Base-by-base conservation (phyloP, 1,140 invertebrate species). In the Drosophila bocki region DNA sequence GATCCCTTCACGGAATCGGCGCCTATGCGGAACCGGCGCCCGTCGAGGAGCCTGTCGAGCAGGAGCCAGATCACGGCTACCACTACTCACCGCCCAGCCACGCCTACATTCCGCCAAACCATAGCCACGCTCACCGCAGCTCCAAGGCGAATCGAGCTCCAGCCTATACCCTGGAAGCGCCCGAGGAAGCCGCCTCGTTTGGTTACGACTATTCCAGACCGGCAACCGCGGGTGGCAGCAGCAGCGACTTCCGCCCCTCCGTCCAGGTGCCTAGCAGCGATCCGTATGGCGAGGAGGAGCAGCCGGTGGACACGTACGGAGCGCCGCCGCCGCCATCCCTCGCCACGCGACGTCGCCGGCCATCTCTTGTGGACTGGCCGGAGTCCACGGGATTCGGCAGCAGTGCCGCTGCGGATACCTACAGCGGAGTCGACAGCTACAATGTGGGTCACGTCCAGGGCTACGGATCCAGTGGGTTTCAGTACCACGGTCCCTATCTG, bases 391-490 rank as follows among this genome's bases (percentile, higher is more conserved):
- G 59, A 0, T 80, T 60, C 17, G 77, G 63, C 8, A 37, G 63
- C 6, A 39, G 61, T 7, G 35, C 35, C 13, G 64, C 71, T 0
- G 19, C 76, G 9, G 82, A 91, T 11, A 90, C 82, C 4, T 91
- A 86, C 22, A 78, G 26, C 33, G 78, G 83, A 8, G 44, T 77
- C 42, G 85, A 91, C 50, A 92, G 90, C 63, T 91, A 92, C 50
- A 84, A 82, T 42, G 86, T 75, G 1, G 83, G 75, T 0, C 83
- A 91, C 22, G 80, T 84, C 0, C 91, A 90, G 56, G 78, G 80
- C 32, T 37, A 84, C 6, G 85, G 74, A 1, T 71, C 60, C 56
- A 54, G 62, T 22, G 70, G 79, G 4, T 88, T 82, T 44, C 78
- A 75, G 29, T 85, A 91, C 63, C 45, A 54, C 12, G 82, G 78